These are phyloP conservation scores for Gymnodraco acuticeps DNA, from an alignment of 2,797 vertebrate species.

Conservation along the genomic window DNA sequence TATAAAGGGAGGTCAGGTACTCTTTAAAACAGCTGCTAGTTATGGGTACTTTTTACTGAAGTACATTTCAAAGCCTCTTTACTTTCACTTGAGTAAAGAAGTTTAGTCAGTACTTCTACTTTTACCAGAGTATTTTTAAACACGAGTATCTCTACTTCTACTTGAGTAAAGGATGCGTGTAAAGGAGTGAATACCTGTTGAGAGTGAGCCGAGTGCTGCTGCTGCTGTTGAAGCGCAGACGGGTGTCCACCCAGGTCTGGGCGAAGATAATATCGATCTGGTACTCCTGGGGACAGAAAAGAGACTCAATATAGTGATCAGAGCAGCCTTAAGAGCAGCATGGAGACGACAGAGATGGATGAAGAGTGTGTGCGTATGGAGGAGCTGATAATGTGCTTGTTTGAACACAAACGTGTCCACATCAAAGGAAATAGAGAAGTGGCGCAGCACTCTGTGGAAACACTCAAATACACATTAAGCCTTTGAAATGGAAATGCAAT, in stretches of 20 bases:
- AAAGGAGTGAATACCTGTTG: conserved; percentile 78
- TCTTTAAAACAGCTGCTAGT: too few species aligned
- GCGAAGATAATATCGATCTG: conserved; percentile 97
- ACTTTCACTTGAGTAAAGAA: too few species aligned
- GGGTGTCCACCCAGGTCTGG: conserved; percentile 94
- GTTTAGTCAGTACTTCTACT: too few species aligned
- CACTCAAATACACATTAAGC: conserved; percentile 34
- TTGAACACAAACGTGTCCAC: conserved; percentile 50
- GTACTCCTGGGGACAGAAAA: conserved; percentile 88
- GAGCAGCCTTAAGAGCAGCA: conserved; percentile 5
- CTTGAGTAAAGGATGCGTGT: too few species aligned
- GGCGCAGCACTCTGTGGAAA: conserved; percentile 19
- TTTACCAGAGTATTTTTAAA: too few species aligned
- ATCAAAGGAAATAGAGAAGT: conserved; percentile 57
- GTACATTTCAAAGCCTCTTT: too few species aligned
- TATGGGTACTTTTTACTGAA: too few species aligned
- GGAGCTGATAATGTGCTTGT: conserved; percentile 45
- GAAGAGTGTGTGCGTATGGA: conserved; percentile 18
- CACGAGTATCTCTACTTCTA: too few species aligned
- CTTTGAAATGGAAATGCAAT: conserved; percentile 74
- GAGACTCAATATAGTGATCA: conserved; percentile 53
- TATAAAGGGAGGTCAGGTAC: too few species aligned
- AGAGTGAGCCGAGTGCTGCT: conserved; percentile 92
- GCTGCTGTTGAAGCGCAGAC: conserved; percentile 94
- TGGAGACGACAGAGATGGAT: conserved; percentile 22